Percentiles rank a stretch among this genome's conserved stretches.
Conservation (phyloP, 2,888 invertebrate species). For the Drosophila acutilabella region DNA sequence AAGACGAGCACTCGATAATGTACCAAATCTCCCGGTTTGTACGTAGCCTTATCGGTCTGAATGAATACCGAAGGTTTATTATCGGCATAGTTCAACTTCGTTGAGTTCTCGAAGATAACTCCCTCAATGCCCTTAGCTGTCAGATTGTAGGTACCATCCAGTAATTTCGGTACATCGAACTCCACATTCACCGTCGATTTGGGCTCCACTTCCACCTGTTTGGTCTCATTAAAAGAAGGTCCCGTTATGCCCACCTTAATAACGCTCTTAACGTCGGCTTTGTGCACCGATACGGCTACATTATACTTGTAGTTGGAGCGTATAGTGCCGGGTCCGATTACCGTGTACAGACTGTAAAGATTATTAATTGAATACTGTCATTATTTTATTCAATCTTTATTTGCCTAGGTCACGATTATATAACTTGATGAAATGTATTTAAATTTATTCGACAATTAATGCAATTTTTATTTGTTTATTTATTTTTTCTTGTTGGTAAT, state of each 20-base stretch:
- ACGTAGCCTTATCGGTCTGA: slow-evolving; percentile 96
- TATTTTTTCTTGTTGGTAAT: background rate
- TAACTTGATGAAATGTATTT: background rate
- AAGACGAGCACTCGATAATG: slow-evolving; percentile 90
- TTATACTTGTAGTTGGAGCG: slow-evolving; percentile 94
- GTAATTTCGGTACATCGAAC: slow-evolving; percentile 87
- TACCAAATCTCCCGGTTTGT: slow-evolving; percentile 93
- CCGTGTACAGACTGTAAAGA: slow-evolving; percentile 87
- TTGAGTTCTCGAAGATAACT: slow-evolving; percentile 90
- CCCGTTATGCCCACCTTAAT: slow-evolving; percentile 92
- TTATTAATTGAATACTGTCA: background rate
- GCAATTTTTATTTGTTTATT: background rate
- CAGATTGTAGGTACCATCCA: slow-evolving; percentile 76
- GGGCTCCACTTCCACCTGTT: slow-evolving; percentile 89
- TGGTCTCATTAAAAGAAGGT: slow-evolving; percentile 89
- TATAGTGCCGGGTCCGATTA: slow-evolving; percentile 91
- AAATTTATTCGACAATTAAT: background rate
- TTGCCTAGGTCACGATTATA: too few relatives aligned
- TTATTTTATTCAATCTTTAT: too few relatives aligned
- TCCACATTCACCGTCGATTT: slow-evolving; percentile 89
- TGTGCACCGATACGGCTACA: slow-evolving; percentile 89
- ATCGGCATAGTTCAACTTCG: slow-evolving; percentile 89
- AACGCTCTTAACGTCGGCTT: slow-evolving; percentile 71
- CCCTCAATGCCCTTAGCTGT: slow-evolving; percentile 88
- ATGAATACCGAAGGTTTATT: slow-evolving; percentile 91